Conservation (phyloP, 2,113 vertebrate species). For the Onychostruthus taczanowskii region DNA sequence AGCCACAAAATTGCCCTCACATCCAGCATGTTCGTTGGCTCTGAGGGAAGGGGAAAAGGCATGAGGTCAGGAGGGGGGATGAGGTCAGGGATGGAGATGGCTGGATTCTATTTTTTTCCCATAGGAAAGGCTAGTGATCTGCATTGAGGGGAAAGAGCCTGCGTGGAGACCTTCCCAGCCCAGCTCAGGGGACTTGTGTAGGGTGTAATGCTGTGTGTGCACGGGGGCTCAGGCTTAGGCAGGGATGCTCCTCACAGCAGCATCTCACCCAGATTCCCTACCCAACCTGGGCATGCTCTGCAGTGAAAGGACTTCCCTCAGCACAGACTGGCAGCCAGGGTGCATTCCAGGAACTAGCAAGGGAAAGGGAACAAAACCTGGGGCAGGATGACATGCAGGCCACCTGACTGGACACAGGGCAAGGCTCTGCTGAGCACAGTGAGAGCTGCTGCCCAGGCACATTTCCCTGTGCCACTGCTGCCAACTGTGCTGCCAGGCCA, state of each 20-base stretch:
- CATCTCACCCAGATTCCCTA: not conserved
- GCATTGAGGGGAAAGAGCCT: not conserved
- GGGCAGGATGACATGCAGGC: not conserved
- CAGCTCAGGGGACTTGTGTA: not conserved
- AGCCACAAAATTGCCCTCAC: slow-evolving; percentile 95
- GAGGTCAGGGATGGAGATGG: not conserved
- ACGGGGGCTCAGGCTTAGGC: rapidly evolving
- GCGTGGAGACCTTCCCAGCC: rapidly evolving
- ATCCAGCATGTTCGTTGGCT: slow-evolving; percentile 99
- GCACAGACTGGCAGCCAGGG: not conserved
- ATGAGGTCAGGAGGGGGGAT: not conserved
- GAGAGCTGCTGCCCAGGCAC: not conserved
- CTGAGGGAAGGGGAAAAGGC: slow-evolving; percentile 67
- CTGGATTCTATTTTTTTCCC: not conserved
- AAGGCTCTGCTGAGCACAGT: not conserved
- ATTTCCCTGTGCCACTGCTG: not conserved
- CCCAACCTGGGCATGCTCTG: not conserved
- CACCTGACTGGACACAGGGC: rapidly evolving
- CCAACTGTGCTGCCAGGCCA: not conserved
- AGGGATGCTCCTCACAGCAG: not conserved
- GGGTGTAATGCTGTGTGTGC: rapidly evolving
- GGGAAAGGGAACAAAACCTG: not conserved
- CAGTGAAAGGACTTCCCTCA: not conserved
- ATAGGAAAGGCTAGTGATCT: not conserved
- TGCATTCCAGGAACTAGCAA: not conserved